These are phyloP conservation scores for Geothlypis trichas DNA, from an alignment of 2,113 vertebrate species.

Conservation along the genomic window DNA sequence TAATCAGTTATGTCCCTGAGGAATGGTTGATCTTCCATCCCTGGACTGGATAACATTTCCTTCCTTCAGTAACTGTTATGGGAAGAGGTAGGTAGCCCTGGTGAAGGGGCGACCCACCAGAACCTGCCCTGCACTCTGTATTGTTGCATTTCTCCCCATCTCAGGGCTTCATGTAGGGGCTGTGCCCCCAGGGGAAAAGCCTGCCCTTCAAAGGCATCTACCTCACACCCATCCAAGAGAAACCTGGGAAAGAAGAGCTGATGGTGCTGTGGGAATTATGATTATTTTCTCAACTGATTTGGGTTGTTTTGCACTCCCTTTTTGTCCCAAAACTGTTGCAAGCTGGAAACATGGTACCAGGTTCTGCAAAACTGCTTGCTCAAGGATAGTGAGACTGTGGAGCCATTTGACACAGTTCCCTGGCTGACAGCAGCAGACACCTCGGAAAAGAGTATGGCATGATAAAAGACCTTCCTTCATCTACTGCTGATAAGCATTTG, in stretches of 20 bases:
- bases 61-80: neutral
- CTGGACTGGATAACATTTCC: neutral
- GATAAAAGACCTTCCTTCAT: neutral
- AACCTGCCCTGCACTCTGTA: neutral
- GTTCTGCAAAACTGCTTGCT: neutral
- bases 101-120: neutral
- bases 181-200: neutral
- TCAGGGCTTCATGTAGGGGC: accelerated
- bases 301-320: neutral
- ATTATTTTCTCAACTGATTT: accelerated
- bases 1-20: accelerated
- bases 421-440: neutral
- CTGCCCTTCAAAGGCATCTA: neutral
- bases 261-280: neutral
- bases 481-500: neutral
- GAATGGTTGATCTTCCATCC: neutral
- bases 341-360: neutral
- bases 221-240: neutral
- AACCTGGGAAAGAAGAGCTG: neutral
- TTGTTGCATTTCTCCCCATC: neutral
- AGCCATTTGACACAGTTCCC: neutral
- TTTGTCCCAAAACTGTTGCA: neutral
- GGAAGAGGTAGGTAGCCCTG: accelerated
- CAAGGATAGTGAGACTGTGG: neutral
- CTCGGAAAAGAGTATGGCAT: accelerated